Evolutionary conservation across 1,140 invertebrate genomes (phyloP), one percentile per base, ranked within the genome.

Genomic region (Bombus terrestris): DNA sequence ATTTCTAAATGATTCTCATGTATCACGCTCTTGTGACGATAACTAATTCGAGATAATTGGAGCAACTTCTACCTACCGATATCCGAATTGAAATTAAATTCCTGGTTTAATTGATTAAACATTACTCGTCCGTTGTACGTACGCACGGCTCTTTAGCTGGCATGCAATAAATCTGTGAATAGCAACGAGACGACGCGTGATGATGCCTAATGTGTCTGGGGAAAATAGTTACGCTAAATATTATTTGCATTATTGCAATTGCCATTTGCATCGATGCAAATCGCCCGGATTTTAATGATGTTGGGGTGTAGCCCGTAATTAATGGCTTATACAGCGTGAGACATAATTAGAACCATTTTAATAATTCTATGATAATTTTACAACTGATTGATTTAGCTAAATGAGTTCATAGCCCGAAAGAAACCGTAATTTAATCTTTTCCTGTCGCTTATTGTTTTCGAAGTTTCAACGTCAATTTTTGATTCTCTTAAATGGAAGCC

Each of bases 131-230:
- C 8, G 5, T 5, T 15, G 32, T 41, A 37, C 47, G 47, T 68
- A 57, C 35, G 18, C 53, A n/a, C 37, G 9, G 12, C 47, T 22
- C 47, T 53, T 53, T 53, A 84, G 32, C 64, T 62, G 25, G 18
- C 4, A n/a, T 71, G 47, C 74, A 69, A 78, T 83, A 78, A 69
- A 77, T 57, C 37, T 57, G 73, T 39, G 32, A 77, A 76, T 75
- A 68, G 18, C n/a, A 73, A 53, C 32, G 41, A 76, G 28, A 22
- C 3, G 53, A 41, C n/a, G 13, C 12, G 39, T 35, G 22, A 47
- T 9, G 22, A 47, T 12, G 35, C 53, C 53, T n/a, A 41, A n/a
- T 32, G 10, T 32, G 13, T 39, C 25, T 35, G 28, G 4, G 15
- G 28, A 25, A 75, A 75, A 75, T 75, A 73, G 53, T 53, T 15